Evolutionary conservation across 2,888 invertebrate species (phyloP).

Genomic region (Noctua janthina): DNA sequence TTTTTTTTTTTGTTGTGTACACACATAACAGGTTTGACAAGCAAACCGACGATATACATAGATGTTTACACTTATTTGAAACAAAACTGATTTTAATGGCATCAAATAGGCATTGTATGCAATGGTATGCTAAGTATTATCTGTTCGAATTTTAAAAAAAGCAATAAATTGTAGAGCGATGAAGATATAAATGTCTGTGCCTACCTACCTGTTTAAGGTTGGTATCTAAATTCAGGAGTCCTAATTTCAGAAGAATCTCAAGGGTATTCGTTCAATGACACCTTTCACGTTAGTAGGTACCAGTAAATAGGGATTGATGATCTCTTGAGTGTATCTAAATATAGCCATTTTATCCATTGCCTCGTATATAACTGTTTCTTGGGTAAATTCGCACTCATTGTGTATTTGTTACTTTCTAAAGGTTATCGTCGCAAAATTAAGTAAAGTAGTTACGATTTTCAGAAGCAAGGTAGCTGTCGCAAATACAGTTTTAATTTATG

Average conservation of each 20-base stretch:
- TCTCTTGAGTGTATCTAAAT: constrained; percentile 24
- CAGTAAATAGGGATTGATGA: constrained; percentile 39
- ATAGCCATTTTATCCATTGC: constrained; percentile 22
- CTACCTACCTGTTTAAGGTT: not conserved
- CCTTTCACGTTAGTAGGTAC: not conserved
- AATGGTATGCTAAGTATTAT: not conserved
- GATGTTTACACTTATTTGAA: not conserved
- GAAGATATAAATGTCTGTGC: not conserved
- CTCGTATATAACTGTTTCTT: not conserved
- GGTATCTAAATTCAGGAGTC: not conserved
- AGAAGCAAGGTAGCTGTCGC: not conserved
- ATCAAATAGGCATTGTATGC: not conserved
- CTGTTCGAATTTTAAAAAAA: not conserved
- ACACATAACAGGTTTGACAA: too few species aligned
- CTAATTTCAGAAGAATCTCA: constrained; percentile 12
- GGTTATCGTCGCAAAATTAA: not conserved
- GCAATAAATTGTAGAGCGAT: not conserved
- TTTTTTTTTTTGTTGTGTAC: too few species aligned
- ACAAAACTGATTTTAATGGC: not conserved
- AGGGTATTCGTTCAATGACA: constrained; percentile 36
- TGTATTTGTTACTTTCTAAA: not conserved
- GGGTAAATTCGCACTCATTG: constrained; percentile 7
- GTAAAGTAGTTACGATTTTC: not conserved
- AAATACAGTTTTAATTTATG: not conserved
- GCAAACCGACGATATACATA: not conserved